A percentile compares a stretch with the other conserved stretches of the same genome.
Evolutionary conservation across 2,797 vertebrate genomes (phyloP).

Genomic region (Sylvilagus floridanus): DNA sequence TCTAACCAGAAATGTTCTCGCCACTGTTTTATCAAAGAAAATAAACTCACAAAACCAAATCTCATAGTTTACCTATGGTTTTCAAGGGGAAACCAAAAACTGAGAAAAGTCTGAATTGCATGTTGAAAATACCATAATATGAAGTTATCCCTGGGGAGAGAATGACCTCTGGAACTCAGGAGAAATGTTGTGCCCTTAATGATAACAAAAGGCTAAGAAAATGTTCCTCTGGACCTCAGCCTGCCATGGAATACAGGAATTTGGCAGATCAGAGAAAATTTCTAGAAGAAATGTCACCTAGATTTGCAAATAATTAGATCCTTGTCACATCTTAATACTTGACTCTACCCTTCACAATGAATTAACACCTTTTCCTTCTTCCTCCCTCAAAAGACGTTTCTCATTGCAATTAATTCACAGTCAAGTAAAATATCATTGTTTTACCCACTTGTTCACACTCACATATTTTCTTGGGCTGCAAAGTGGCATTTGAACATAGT

Average conservation of each 20-base stretch:
- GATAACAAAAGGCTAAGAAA: not conserved
- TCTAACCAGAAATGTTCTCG: not conserved
- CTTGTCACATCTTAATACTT: constrained; percentile 57
- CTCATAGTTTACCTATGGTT: not conserved
- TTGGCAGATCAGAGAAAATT: constrained; percentile 3
- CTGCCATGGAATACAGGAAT: not conserved
- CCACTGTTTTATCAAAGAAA: not conserved
- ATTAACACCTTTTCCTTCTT: constrained; percentile 50
- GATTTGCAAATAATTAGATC: constrained; percentile 56
- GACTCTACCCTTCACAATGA: constrained; percentile 59
- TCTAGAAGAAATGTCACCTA: not conserved
- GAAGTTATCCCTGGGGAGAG: not conserved
- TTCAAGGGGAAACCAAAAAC: not conserved
- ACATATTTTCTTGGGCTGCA: not conserved
- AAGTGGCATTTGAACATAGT: not conserved
- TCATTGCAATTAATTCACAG: constrained; percentile 74
- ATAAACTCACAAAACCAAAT: not conserved
- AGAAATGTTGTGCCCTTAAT: not conserved
- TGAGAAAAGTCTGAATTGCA: not conserved
- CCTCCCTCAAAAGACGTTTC: constrained; percentile 42
- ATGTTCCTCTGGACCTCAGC: not conserved
- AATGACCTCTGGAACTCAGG: not conserved
- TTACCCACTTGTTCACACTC: not conserved
- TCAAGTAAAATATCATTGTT: constrained; percentile 19
- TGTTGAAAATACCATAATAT: not conserved